Percentiles rank a stretch among this genome's conserved stretches.
Conservation (phyloP, 2,797 vertebrate genomes). For the Artibeus jamaicensis region DNA sequence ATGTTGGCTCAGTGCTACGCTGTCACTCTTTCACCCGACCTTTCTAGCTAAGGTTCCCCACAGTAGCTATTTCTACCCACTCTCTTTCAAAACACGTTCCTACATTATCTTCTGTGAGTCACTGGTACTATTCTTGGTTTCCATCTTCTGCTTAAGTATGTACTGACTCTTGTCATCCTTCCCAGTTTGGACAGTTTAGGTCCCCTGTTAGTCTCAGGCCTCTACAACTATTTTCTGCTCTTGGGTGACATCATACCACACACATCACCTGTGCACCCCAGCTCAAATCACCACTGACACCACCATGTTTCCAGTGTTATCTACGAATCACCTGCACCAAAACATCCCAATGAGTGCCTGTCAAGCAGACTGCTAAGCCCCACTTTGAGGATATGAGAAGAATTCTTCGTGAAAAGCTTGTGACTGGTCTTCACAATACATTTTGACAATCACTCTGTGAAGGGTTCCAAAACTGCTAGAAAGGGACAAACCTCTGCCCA, state of each 20-base stretch:
- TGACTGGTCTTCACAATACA: neutral
- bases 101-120: neutral
- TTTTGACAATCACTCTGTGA: neutral
- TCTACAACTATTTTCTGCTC: neutral
- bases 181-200: neutral
- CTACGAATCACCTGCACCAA: neutral
- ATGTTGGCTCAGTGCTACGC: neutral
- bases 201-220: neutral
- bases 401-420: neutral
- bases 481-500: neutral
- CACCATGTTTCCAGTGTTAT: neutral
- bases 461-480: neutral
- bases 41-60: neutral
- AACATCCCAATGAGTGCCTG: fast-evolving
- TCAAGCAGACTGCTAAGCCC: neutral
- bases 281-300: neutral
- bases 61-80: neutral
- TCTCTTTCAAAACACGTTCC: neutral
- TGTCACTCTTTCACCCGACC: neutral
- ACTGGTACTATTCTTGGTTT: neutral
- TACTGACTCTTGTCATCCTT: neutral
- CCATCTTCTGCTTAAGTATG: neutral
- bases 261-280: no score
- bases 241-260: neutral
- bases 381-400: neutral